Percentiles rank a stretch among this genome's conserved stretches.
These are phyloP conservation scores for Scaptomyza flava DNA, from an alignment of 2,888 invertebrate species.

Conservation along the genomic window DNA sequence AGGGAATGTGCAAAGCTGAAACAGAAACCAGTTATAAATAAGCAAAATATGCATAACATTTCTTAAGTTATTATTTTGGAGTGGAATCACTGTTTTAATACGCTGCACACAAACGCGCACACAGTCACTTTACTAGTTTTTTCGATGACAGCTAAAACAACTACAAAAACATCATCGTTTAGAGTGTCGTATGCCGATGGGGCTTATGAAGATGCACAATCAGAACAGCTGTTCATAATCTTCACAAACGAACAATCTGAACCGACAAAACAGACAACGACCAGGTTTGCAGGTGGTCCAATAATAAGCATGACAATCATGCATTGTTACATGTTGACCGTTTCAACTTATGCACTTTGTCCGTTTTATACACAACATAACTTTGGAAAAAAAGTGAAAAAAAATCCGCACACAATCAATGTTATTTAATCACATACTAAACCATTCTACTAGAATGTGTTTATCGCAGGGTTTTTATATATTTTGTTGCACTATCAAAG, in stretches of 20 bases:
- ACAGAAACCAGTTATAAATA: conserved; percentile 54
- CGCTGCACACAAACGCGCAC: conserved; percentile 7
- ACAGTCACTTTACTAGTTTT: conserved; percentile 22
- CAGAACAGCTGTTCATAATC: conserved; percentile 55
- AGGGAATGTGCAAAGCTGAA: conserved; percentile 70
- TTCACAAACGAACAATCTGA: conserved; percentile 36
- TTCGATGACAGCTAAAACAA: conserved; percentile 12
- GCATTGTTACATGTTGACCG: conserved; percentile 4
- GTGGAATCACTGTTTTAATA: conserved; percentile 26
- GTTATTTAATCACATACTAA: conserved; percentile 53
- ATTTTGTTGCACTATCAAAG: conserved; percentile 31
- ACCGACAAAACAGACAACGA: conserved; percentile 9
- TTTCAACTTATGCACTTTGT: conserved; percentile 20
- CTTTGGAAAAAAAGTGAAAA: conserved; percentile 2
- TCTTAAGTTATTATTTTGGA: conserved; percentile 8
- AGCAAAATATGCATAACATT: conserved; percentile 3
- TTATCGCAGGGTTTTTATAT: conserved; percentile 1
- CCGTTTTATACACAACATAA: conserved; percentile 21
- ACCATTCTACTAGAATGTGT: conserved; percentile 9
- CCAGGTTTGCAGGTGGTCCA: background rate
- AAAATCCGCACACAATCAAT: conserved; percentile 13
- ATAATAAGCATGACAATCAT: conserved; percentile 21
- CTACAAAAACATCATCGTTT: conserved; percentile 9
- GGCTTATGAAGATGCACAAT: conserved; percentile 23
- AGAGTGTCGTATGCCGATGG: conserved; percentile 15